These are phyloP conservation scores for Gadus macrocephalus DNA, from an alignment of 2,113 vertebrate genomes.

Conservation along the genomic window DNA sequence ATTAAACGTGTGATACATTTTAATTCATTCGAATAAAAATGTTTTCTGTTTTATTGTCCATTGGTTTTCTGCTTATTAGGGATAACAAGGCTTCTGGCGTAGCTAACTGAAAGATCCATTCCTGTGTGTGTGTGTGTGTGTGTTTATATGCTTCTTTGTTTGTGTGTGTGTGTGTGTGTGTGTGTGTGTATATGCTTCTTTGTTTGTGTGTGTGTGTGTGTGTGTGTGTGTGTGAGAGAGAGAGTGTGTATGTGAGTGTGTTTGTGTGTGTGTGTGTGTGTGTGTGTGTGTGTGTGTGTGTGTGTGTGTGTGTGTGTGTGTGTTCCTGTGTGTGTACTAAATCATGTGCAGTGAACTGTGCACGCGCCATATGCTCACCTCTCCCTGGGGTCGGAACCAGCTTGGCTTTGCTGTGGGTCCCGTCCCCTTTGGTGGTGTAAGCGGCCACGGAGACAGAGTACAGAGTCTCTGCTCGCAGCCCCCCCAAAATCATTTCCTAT, in stretches of 20 bases:
- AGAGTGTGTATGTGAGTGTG: too few relatives aligned
- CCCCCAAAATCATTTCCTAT: conserved; percentile 87
- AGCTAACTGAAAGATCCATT: conserved; percentile 46
- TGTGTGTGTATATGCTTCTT: too few relatives aligned
- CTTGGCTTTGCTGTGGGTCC: conserved; percentile 86
- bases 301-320: too few relatives aligned
- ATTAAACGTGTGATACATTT: conserved; percentile 16
- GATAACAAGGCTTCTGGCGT: conserved; percentile 10
- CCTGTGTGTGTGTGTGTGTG: conserved; percentile 22
- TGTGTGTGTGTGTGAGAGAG: too few relatives aligned
- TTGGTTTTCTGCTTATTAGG: conserved; percentile 39
- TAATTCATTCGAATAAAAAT: conserved; percentile 37
- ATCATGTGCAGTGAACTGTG: conserved; percentile 40
- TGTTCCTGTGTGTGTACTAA: conserved; percentile 15
- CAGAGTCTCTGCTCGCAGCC: conserved; percentile 85
- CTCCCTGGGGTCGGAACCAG: conserved; percentile 85
- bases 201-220: too few relatives aligned
- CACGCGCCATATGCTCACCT: conserved; percentile 70
- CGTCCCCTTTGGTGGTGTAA: conserved; percentile 95
- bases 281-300: too few relatives aligned
- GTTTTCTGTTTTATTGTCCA: too few relatives aligned
- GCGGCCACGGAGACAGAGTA: conserved; percentile 92
- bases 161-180: too few relatives aligned
- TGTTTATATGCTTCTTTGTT: conserved; percentile 11
- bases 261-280: too few relatives aligned